phyloP scores from a whole-genome alignment of 2,113 vertebrate genomes.

The Tringa solitaria region DNA sequence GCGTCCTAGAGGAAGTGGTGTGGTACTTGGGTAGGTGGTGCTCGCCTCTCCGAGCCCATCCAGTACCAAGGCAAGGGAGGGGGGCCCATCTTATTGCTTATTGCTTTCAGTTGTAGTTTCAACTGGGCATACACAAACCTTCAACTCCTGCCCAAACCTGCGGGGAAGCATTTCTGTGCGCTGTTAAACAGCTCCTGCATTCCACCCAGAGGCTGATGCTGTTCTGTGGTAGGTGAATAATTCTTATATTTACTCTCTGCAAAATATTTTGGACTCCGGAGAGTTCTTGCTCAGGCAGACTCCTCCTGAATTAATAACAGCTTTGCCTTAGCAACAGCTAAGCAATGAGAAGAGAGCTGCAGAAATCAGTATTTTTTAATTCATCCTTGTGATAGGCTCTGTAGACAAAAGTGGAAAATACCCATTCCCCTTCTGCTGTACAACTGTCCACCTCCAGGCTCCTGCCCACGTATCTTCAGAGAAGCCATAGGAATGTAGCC shows the following conservation, averaged over 20 bases:
- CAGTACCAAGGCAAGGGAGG: not conserved
- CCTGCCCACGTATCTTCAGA: not conserved
- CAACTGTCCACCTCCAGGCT: not conserved
- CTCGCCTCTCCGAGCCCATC: not conserved
- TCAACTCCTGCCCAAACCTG: slow-evolving; percentile 7
- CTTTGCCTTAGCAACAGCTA: slow-evolving; percentile 33
- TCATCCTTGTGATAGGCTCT: not conserved
- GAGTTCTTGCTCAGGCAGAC: slow-evolving; percentile 29
- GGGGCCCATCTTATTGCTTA: not conserved
- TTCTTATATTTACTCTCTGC: slow-evolving; percentile 36
- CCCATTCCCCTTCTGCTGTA: not conserved
- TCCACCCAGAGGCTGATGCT: slow-evolving; percentile 54
- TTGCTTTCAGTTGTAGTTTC: not conserved
- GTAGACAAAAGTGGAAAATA: not conserved
- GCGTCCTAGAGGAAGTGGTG: not conserved
- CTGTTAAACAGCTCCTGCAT: slow-evolving; percentile 47
- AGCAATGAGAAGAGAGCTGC: not conserved
- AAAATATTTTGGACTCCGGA: slow-evolving; percentile 34
- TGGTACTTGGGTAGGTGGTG: not conserved
- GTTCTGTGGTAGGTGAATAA: slow-evolving; percentile 63
- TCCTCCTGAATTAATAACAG: slow-evolving; percentile 55
- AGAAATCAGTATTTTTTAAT: not conserved
- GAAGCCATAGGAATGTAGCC: not conserved
- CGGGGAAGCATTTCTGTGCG: not conserved
- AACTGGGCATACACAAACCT: not conserved